These are phyloP conservation scores for Indicator indicator DNA, from an alignment of 2,113 vertebrate genomes.

Conservation along the genomic window DNA sequence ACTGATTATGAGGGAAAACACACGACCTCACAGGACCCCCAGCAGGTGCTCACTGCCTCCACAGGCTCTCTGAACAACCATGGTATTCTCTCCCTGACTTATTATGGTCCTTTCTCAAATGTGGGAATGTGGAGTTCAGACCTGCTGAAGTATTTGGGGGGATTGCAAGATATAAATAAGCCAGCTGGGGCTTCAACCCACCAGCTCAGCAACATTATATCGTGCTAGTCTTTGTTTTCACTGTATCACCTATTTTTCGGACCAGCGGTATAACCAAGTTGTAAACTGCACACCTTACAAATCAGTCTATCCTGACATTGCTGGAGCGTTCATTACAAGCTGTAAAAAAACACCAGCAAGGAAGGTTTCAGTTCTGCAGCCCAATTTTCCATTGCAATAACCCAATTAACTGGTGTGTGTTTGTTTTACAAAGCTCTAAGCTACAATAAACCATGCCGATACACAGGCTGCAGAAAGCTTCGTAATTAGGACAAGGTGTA, in stretches of 20 bases:
- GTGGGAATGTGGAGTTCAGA: conserved; percentile 58
- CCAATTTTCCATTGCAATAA: conserved; percentile 87
- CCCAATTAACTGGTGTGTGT: conserved; percentile 88
- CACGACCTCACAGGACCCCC: conserved; percentile 37
- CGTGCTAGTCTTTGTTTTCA: conserved; percentile 76
- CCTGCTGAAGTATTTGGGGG: conserved; percentile 41
- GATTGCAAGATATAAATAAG: conserved; percentile 62
- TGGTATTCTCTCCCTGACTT: conserved; percentile 7
- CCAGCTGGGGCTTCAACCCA: conserved; percentile 68
- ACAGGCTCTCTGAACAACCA: background rate
- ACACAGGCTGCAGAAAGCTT: conserved; percentile 84
- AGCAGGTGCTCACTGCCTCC: conserved; percentile 68
- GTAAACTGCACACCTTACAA: conserved; percentile 84
- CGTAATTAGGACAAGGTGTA: conserved; percentile 89
- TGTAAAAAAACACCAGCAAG: conserved; percentile 78
- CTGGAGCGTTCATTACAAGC: conserved; percentile 81
- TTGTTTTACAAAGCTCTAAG: conserved; percentile 90
- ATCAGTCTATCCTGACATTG: conserved; percentile 79
- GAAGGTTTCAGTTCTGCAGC: conserved; percentile 79
- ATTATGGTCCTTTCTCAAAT: conserved; percentile 1
- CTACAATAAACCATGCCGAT: conserved; percentile 88
- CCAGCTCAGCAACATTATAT: conserved; percentile 70
- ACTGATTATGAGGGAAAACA: conserved; percentile 69
- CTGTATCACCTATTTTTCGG: conserved; percentile 74
- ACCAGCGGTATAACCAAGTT: conserved; percentile 74